Conservation (phyloP, 2,888 invertebrate species). For the Dicycla oo region DNA sequence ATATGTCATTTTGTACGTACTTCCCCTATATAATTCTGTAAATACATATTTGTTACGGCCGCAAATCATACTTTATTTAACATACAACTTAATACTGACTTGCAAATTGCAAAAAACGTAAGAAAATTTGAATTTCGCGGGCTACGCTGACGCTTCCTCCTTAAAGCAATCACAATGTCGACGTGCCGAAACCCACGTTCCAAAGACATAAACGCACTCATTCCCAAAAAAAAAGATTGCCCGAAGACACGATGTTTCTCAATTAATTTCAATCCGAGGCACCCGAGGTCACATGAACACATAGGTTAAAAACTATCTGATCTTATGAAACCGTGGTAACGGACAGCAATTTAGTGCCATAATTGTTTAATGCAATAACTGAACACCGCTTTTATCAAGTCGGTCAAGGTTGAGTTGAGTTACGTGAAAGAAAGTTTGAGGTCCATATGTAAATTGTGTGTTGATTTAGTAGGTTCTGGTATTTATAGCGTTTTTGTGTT, state of each 20-base stretch:
- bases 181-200: slow-evolving; percentile 24
- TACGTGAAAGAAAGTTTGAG: slow-evolving; percentile 48
- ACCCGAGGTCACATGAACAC: slow-evolving; percentile 43
- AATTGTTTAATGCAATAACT: slow-evolving; percentile 54
- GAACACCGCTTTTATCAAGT: slow-evolving; percentile 39
- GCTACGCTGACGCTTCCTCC: too few relatives aligned
- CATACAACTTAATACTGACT: too few relatives aligned
- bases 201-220: slow-evolving; percentile 7
- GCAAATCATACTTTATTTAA: too few relatives aligned
- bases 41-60: too few relatives aligned
- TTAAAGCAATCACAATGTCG: too few relatives aligned
- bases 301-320: slow-evolving; percentile 38
- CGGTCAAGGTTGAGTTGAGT: slow-evolving; percentile 58
- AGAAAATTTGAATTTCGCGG: too few relatives aligned
- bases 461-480: slow-evolving; percentile 5
- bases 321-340: slow-evolving; percentile 45
- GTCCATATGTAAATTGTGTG: slow-evolving; percentile 28
- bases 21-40: too few relatives aligned
- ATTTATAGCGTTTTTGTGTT: slow-evolving; percentile 22
- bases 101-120: too few relatives aligned
- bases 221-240: slow-evolving; percentile 15
- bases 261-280: slow-evolving; percentile 29
- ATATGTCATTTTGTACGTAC: too few relatives aligned
- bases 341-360: slow-evolving; percentile 44
- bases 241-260: slow-evolving; percentile 35